Evolutionary conservation across 2,888 invertebrate species (phyloP).

Genomic region (Limnephilus marmoratus): DNA sequence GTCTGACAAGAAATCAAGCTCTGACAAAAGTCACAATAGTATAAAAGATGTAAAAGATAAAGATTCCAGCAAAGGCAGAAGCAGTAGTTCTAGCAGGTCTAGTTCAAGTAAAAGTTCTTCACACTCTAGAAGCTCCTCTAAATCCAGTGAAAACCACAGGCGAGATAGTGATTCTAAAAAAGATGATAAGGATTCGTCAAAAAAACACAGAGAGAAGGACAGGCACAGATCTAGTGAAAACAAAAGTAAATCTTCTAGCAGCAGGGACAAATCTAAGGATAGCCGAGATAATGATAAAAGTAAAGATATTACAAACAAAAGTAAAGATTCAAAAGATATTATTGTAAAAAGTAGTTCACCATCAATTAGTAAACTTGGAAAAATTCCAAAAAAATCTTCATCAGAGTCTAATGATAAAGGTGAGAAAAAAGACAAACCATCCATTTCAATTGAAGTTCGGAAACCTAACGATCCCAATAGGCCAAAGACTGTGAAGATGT

Average conservation of each 20-base stretch:
- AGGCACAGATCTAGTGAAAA: conserved; percentile 63
- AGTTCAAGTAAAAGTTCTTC: conserved; percentile 67
- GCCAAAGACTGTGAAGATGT: conserved; percentile 94
- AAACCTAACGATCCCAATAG: conserved; percentile 83
- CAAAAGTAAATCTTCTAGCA: conserved; percentile 66
- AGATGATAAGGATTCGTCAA: conserved; percentile 68
- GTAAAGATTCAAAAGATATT: conserved; percentile 84
- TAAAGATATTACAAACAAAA: conserved; percentile 72
- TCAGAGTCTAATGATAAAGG: conserved; percentile 70
- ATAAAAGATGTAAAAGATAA: conserved; percentile 67
- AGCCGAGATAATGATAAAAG: conserved; percentile 69
- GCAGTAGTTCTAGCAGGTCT: conserved; percentile 69
- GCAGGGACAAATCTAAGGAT: conserved; percentile 66
- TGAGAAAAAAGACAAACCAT: conserved; percentile 82
- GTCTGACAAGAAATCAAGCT: conserved; percentile 70
- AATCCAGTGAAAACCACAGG: conserved; percentile 53
- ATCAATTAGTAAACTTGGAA: conserved; percentile 85
- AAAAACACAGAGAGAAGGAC: conserved; percentile 69
- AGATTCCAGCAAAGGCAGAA: conserved; percentile 74
- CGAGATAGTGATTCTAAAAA: conserved; percentile 52
- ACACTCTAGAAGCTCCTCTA: conserved; percentile 61
- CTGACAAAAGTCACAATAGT: conserved; percentile 70
- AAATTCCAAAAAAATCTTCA: conserved; percentile 85
- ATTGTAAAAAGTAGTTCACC: conserved; percentile 82
- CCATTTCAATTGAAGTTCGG: conserved; percentile 89